phyloP scores from a whole-genome alignment of 2,888 invertebrate species.

The Pristionchus japonicus region DNA sequence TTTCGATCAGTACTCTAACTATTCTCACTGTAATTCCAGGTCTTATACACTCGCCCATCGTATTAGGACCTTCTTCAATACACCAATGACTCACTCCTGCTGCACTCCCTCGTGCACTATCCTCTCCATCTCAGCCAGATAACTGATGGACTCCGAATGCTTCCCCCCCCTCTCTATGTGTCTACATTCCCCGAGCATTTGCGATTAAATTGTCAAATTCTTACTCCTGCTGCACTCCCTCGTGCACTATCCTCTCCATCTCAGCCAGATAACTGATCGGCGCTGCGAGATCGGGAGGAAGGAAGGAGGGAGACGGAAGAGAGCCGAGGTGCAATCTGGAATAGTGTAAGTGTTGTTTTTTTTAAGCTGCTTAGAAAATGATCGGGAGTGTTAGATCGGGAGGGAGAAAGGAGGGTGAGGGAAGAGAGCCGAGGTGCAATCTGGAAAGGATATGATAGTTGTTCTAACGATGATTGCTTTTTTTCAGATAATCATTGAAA shows the following conservation, averaged over 20 bases:
- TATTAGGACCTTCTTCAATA: too few relatives aligned
- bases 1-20: too few relatives aligned
- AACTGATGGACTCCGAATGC: too few relatives aligned
- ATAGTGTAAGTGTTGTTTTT: not conserved
- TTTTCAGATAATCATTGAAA: too few relatives aligned
- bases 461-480: too few relatives aligned
- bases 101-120: not conserved
- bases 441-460: slow-evolving; percentile 18
- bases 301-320: not conserved
- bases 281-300: not conserved
- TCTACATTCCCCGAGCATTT: too few relatives aligned
- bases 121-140: slow-evolving; percentile 10
- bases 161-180: too few relatives aligned
- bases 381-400: not conserved
- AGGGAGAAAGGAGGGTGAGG: slow-evolving; percentile 21
- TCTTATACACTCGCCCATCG: too few relatives aligned
- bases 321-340: slow-evolving; percentile 14
- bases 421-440: slow-evolving; percentile 15
- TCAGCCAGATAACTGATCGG: slow-evolving; percentile 8
- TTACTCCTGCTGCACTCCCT: not conserved
- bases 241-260: not conserved
- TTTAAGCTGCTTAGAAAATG: too few relatives aligned
- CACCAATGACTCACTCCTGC: not conserved
- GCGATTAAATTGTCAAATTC: not conserved
- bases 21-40: too few relatives aligned